Conservation (phyloP, 2,888 invertebrate species). For the Cephus pygmeus region DNA sequence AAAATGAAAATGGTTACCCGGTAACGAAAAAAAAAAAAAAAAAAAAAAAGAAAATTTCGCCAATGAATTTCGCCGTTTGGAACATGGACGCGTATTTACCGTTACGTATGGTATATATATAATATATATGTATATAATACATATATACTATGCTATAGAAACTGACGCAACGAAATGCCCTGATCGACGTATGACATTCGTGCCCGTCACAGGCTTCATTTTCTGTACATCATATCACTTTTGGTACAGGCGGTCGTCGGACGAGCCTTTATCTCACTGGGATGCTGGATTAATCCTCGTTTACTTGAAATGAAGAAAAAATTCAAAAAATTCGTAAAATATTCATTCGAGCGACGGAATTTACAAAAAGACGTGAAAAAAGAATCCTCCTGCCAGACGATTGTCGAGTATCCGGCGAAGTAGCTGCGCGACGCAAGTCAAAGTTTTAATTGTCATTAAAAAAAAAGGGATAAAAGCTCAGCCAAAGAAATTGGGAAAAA, state of each 20-base stretch:
- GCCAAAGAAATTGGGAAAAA: not conserved
- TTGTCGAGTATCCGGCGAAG: not conserved
- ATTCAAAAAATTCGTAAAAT: no score
- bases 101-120: no score
- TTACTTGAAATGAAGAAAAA: not conserved
- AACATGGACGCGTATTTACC: not conserved
- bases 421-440: not conserved
- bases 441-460: not conserved
- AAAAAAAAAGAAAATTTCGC: not conserved
- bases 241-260: not conserved
- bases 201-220: not conserved
- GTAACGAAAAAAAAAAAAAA: no score
- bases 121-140: no score
- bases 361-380: not conserved
- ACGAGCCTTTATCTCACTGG: not conserved
- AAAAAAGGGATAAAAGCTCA: not conserved
- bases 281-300: not conserved
- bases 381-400: not conserved
- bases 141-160: not conserved
- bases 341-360: no score
- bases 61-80: not conserved
- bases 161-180: not conserved
- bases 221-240: not conserved
- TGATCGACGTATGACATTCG: not conserved
- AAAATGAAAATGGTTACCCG: constrained; percentile 20